A percentile compares a stretch with the other conserved stretches of the same genome.
phyloP scores from a whole-genome alignment of 2,888 invertebrate species.

The Tillus elongatus region DNA sequence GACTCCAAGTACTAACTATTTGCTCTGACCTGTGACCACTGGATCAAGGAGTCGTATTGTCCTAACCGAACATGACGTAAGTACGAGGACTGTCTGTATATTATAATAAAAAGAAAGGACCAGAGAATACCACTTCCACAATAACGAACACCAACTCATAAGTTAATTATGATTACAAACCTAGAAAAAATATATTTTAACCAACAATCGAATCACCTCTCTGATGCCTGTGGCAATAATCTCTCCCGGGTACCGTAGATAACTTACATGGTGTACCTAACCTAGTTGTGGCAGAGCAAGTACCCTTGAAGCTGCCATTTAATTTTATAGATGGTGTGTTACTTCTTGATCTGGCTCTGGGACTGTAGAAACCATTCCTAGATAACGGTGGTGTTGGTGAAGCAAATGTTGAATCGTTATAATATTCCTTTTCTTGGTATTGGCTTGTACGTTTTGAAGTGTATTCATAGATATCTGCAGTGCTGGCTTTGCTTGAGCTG shows the following conservation, averaged over 20 bases:
- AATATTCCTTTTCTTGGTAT: not conserved
- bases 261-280: constrained; percentile 38
- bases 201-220: constrained; percentile 35
- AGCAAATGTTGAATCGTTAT: constrained; percentile 18
- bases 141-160: too few species aligned
- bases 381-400: constrained; percentile 26
- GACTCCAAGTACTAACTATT: too few species aligned
- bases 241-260: constrained; percentile 31
- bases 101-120: too few species aligned
- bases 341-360: constrained; percentile 32
- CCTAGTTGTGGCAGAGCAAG: constrained; percentile 35
- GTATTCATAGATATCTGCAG: constrained; percentile 4
- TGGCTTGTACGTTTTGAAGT: not conserved
- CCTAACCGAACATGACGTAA: too few species aligned
- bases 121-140: too few species aligned
- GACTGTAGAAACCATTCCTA: constrained; percentile 16
- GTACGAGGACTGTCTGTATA: too few species aligned
- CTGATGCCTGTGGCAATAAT: constrained; percentile 38
- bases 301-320: constrained; percentile 25
- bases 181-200: constrained; percentile 1
- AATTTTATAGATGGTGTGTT: constrained; percentile 34
- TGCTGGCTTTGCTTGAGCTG: not conserved
- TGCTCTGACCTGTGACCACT: too few species aligned
- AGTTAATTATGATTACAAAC: too few species aligned
- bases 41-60: too few species aligned